Evolutionary conservation across 2,113 vertebrate genomes (phyloP).

Genomic region (Aldabrachelys gigantea): DNA sequence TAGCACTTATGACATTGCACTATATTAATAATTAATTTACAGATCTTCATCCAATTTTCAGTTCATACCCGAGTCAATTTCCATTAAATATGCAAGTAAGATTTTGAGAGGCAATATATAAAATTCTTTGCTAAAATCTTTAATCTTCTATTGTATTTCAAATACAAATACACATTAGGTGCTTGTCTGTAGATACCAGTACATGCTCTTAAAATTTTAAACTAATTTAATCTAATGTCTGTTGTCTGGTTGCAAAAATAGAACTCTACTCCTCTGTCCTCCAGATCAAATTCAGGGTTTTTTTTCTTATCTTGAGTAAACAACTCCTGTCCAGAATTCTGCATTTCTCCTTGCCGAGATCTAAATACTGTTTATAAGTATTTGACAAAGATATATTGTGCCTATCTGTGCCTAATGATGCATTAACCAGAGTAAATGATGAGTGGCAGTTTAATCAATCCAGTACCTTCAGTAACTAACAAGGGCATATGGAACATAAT

Average conservation of each 20-base stretch:
- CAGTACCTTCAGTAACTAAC: slow-evolving; percentile 58
- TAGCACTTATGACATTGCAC: rapidly evolving
- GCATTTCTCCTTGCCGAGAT: slow-evolving; percentile 43
- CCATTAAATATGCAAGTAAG: not conserved
- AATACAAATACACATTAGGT: not conserved
- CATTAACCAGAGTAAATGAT: slow-evolving; percentile 77
- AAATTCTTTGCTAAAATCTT: not conserved
- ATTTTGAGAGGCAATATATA: not conserved
- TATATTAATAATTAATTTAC: not conserved
- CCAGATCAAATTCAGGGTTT: not conserved
- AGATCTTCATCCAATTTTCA: not conserved
- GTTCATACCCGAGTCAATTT: not conserved
- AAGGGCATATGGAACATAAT: slow-evolving; percentile 75
- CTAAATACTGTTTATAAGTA: slow-evolving; percentile 50
- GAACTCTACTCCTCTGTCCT: not conserved
- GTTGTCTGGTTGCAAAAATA: slow-evolving; percentile 13
- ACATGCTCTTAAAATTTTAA: not conserved
- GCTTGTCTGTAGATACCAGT: not conserved
- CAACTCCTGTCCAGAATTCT: slow-evolving; percentile 15
- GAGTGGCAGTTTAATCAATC: slow-evolving; percentile 82
- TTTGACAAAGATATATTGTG: slow-evolving; percentile 79
- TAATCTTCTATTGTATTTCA: not conserved
- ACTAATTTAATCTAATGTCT: not conserved
- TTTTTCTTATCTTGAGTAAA: slow-evolving; percentile 34
- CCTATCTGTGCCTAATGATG: slow-evolving; percentile 81